phyloP scores from a whole-genome alignment of 2,888 invertebrate species.

The Adela reaumurella region DNA sequence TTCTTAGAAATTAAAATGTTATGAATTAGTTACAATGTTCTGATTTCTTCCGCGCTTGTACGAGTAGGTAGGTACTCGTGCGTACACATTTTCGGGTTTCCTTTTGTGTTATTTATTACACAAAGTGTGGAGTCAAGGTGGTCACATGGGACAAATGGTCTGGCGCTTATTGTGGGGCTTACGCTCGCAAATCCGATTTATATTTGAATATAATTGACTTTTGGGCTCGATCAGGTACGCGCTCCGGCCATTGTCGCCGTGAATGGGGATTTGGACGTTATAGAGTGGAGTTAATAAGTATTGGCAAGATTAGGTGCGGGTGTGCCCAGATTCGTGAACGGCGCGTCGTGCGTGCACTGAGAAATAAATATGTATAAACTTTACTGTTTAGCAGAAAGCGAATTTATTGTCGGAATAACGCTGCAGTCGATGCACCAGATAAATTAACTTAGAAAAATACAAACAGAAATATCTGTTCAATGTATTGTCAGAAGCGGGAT shows the following conservation, averaged over 20 bases:
- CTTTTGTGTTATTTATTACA: not conserved
- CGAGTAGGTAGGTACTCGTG: too few relatives aligned
- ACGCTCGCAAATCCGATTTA: slow-evolving; percentile 56
- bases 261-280: slow-evolving; percentile 53
- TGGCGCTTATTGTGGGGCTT: slow-evolving; percentile 41
- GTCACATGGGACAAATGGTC: slow-evolving; percentile 15
- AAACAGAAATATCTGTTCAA: too few relatives aligned
- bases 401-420: not conserved
- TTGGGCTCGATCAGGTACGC: slow-evolving; percentile 45
- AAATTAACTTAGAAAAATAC: too few relatives aligned
- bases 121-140: slow-evolving; percentile 14
- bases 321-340: slow-evolving; percentile 3
- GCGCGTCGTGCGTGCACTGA: slow-evolving; percentile 7
- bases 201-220: slow-evolving; percentile 58
- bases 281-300: slow-evolving; percentile 51
- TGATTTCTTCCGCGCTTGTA: too few relatives aligned
- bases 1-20: too few relatives aligned
- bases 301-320: slow-evolving; percentile 42
- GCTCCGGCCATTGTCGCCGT: slow-evolving; percentile 43
- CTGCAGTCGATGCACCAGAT: too few relatives aligned
- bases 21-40: too few relatives aligned
- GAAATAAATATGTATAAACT: too few relatives aligned
- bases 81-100: not conserved
- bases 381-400: slow-evolving; percentile 7
- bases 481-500: too few relatives aligned